These are phyloP conservation scores for Leptinotarsa texana DNA, from an alignment of 1,140 invertebrate species.

Conservation along the genomic window DNA sequence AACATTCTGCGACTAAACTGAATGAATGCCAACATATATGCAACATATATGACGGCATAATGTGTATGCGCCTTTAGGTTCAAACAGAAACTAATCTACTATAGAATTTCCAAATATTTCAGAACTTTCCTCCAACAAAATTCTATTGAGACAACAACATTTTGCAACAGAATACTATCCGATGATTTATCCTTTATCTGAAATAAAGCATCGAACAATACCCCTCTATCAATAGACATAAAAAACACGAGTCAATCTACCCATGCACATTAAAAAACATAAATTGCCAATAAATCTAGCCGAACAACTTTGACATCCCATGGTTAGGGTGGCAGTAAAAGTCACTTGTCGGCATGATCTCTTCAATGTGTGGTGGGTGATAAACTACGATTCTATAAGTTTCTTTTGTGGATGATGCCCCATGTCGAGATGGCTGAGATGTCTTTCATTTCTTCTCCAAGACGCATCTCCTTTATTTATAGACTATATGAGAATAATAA, in stretches of 20 bases:
- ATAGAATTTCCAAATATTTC: too few species aligned
- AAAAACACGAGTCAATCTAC: not conserved
- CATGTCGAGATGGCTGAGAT: not conserved
- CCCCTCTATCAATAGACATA: too few species aligned
- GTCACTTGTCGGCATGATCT: slow-evolving; percentile 12
- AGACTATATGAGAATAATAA: not conserved
- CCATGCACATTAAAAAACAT: not conserved
- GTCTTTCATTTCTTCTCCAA: not conserved
- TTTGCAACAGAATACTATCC: too few species aligned
- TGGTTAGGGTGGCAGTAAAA: slow-evolving; percentile 19
- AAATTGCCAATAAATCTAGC: slow-evolving; percentile 9
- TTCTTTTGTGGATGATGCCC: not conserved
- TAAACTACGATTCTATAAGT: slow-evolving; percentile 12
- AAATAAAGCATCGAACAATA: too few species aligned
- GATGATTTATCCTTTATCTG: too few species aligned
- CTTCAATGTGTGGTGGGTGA: slow-evolving; percentile 16
- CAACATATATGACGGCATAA: too few species aligned
- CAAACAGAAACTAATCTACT: too few species aligned
- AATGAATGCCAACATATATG: too few species aligned
- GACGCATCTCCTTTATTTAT: slow-evolving; percentile 9
- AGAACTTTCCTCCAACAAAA: too few species aligned
- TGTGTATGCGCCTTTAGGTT: too few species aligned
- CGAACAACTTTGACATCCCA: slow-evolving; percentile 17
- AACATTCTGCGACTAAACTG: too few species aligned
- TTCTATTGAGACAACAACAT: too few species aligned